These are phyloP conservation scores for Trissolcus brochymenae DNA, from an alignment of 2,888 invertebrate genomes.

Conservation along the genomic window DNA sequence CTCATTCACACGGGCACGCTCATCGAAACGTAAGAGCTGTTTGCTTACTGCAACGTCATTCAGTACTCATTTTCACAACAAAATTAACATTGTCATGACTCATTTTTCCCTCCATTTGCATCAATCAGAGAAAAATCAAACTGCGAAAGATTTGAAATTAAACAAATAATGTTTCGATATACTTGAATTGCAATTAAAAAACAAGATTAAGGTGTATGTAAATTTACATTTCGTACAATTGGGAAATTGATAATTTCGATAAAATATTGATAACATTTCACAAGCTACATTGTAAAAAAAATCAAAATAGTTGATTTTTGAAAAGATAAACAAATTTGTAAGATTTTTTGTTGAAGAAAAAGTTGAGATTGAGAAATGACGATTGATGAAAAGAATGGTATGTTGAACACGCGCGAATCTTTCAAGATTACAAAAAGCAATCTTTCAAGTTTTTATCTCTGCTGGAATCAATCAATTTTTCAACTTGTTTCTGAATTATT, in stretches of 20 bases:
- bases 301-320: too few relatives aligned
- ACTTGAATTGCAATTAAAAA: too few relatives aligned
- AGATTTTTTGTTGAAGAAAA: too few relatives aligned
- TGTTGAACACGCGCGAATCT: not conserved
- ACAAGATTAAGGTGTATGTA: too few relatives aligned
- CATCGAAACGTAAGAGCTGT: conserved; percentile 88
- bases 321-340: too few relatives aligned
- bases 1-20: conserved; percentile 96
- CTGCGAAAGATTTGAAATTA: not conserved
- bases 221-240: too few relatives aligned
- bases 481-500: conserved; percentile 1
- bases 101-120: not conserved
- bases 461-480: not conserved
- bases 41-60: conserved; percentile 37
- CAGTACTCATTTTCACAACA: conserved; percentile 28
- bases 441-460: conserved; percentile 5
- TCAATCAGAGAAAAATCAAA: not conserved
- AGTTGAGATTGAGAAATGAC: too few relatives aligned
- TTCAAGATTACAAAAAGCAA: conserved; percentile 1
- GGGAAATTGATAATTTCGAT: too few relatives aligned
- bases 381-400: not conserved
- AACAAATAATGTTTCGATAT: too few relatives aligned
- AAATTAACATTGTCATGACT: conserved; percentile 13
- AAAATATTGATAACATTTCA: too few relatives aligned
- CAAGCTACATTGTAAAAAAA: too few relatives aligned